Conservation (phyloP, 2,113 vertebrate genomes). For the Aldabrachelys gigantea region DNA sequence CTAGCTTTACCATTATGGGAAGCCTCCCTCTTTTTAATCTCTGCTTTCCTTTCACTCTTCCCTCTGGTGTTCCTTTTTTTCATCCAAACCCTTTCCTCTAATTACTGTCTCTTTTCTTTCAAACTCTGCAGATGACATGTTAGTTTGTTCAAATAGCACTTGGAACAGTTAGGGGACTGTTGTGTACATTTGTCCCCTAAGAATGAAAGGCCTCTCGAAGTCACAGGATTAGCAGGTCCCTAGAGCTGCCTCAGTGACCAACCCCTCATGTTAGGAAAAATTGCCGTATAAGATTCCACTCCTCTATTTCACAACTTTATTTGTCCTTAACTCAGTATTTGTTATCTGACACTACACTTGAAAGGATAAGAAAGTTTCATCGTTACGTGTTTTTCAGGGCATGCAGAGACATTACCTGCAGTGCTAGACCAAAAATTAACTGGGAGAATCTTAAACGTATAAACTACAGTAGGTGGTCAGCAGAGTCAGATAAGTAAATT, state of each 20-base stretch:
- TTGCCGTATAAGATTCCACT: background rate
- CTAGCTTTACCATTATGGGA: background rate
- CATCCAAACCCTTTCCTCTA: background rate
- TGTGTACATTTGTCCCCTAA: background rate
- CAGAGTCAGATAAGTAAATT: background rate
- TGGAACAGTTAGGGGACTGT: background rate
- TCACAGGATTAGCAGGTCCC: background rate
- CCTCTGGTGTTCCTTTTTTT: fast-evolving
- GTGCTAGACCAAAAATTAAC: background rate
- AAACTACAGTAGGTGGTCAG: background rate
- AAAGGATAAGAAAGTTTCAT: background rate
- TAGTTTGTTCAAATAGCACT: background rate
- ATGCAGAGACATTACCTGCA: background rate
- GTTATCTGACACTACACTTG: background rate
- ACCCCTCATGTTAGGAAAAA: background rate
- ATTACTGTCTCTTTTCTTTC: background rate
- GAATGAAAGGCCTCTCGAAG: background rate
- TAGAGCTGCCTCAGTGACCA: background rate
- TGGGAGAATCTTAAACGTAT: background rate
- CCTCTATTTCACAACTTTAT: background rate
- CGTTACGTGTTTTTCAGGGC: background rate
- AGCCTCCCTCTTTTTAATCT: background rate
- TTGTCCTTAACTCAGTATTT: slow-evolving; percentile 9
- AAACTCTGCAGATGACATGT: background rate
- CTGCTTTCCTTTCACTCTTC: background rate